Evolutionary conservation across 2,113 vertebrate species (phyloP).

Genomic region (Epinephelus moara): DNA sequence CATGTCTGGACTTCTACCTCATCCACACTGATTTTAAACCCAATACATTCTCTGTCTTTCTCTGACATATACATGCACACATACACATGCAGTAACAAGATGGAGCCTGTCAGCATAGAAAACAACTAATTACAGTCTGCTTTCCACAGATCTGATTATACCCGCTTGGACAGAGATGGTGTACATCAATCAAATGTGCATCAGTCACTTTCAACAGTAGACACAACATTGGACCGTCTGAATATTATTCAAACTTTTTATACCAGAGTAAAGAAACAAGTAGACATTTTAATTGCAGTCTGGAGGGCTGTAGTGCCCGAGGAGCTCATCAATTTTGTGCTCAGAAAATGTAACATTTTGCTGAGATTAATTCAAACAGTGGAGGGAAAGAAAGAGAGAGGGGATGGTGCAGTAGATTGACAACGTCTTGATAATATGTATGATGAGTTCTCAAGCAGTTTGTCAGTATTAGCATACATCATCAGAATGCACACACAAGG

Average conservation of each 20-base stretch:
- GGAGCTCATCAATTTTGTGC: background rate
- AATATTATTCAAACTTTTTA: background rate
- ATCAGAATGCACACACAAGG: background rate
- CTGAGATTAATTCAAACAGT: conserved; percentile 6
- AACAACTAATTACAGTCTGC: conserved; percentile 13
- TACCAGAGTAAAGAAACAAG: background rate
- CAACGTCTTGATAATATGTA: conserved; percentile 14
- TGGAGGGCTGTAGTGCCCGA: background rate
- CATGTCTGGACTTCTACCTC: background rate
- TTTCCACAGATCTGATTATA: conserved; percentile 1
- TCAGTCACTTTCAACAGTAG: background rate
- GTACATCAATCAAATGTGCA: conserved; percentile 12
- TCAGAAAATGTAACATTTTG: background rate
- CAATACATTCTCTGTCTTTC: background rate
- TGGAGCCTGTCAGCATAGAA: conserved; percentile 1
- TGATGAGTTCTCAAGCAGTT: background rate
- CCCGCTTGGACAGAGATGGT: background rate
- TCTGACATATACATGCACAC: background rate
- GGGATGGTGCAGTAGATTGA: background rate
- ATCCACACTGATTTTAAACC: background rate
- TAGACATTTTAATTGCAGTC: conserved; percentile 12
- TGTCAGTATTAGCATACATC: background rate
- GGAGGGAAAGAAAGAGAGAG: background rate
- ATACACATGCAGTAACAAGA: background rate
- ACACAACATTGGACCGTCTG: background rate